Percentiles rank a stretch among this genome's conserved stretches.
Conservation (phyloP, 2,113 vertebrate genomes). For the Caranx melampygus region DNA sequence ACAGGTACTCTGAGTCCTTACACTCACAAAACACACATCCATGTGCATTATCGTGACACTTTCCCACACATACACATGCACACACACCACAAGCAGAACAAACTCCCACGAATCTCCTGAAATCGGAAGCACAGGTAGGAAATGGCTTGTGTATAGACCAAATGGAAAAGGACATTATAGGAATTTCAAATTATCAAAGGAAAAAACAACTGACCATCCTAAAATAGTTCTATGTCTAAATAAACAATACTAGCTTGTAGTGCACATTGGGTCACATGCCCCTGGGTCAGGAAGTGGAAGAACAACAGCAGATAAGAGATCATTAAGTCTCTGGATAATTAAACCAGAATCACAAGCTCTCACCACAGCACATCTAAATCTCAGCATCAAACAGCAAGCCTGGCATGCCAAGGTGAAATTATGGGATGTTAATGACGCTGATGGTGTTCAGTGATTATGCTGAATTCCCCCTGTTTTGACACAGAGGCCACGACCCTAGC, state of each 20-base stretch:
- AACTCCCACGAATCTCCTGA: conserved; percentile 87
- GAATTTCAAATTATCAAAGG: conserved; percentile 68
- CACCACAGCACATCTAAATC: conserved; percentile 57
- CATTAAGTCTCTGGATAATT: conserved; percentile 75
- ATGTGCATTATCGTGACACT: conserved; percentile 28
- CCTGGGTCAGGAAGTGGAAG: conserved; percentile 69
- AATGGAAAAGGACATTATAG: conserved; percentile 85
- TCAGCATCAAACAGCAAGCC: conserved; percentile 50
- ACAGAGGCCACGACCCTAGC: conserved; percentile 30
- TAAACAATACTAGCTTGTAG: conserved; percentile 69
- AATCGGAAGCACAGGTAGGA: conserved; percentile 90
- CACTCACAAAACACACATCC: conserved; percentile 12
- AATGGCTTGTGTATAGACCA: conserved; percentile 81
- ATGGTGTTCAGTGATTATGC: conserved; percentile 68
- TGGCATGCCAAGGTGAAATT: conserved; percentile 72
- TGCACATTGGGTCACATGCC: conserved; percentile 56
- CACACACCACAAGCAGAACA: conserved; percentile 49
- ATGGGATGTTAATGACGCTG: conserved; percentile 68
- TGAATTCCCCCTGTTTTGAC: conserved; percentile 49
- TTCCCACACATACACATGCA: conserved; percentile 19
- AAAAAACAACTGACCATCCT: conserved; percentile 72
- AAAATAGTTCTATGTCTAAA: conserved; percentile 74
- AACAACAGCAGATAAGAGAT: conserved; percentile 76
- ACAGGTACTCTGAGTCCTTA: background rate
- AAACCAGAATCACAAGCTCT: conserved; percentile 58